Evolutionary conservation across 2,888 invertebrate species (phyloP), one percentile per base, ranked within the genome.

Genomic region (Leptinotarsa haldemani): DNA sequence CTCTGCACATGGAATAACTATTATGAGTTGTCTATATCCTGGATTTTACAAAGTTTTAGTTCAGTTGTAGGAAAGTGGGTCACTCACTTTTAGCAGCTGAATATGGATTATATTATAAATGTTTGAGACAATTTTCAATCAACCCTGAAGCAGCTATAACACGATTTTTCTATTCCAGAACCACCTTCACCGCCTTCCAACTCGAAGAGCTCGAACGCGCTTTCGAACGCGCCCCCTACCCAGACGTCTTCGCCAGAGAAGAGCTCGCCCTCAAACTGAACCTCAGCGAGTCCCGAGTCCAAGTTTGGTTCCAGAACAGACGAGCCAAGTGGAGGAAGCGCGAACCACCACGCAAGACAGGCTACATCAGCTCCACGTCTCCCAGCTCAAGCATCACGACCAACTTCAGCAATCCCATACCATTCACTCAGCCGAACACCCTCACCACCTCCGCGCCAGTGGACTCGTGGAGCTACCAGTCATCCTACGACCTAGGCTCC

Each of bases 171-270:
- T 65, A 13, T 88, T 87, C 4, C 90, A 97, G 98, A 88, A 98
- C 98, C 2, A 98, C 98, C 7, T 98, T 98, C 85, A 97, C 97
- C 5, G 96, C 97, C 0, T 97, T 95, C 85, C 98, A 98, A 86
- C 88, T 98, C 76, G 97, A 97, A 85, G 97, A 97, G 84, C 87
- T 98, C 83, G 98, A 98, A 86, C 90, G 96, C 64, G 97, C 97
- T 0, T 98, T 98, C 85, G 97, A 98, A 86, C 90, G 97, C 50
- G 98, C 97, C 0, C 98, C 98, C 0, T 98, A 98, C 85, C 98
- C 98, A 0, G 98, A 98, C 86, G 97, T 98, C 1, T 97, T 97
- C 84, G 97, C 97, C 1, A 90, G 98, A 73, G 97, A 98, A 86
- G 97, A 97, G 86, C 89, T 98, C 73, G 98, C 98, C 67, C 90